Percentiles rank a stretch among this genome's conserved stretches.
phyloP scores from a whole-genome alignment of 2,888 invertebrate genomes.

The Agrotis clavis region DNA sequence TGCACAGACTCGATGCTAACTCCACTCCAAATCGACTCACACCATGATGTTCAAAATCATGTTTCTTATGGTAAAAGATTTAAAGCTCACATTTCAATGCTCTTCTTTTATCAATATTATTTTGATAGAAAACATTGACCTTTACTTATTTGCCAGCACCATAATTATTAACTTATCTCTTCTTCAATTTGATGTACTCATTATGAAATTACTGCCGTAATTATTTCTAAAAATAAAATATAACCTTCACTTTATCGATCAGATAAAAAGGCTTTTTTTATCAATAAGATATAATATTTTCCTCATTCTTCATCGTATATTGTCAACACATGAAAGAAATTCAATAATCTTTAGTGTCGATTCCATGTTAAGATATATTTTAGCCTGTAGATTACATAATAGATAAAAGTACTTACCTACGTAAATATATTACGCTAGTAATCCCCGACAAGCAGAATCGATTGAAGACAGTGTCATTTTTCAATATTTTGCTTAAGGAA shows the following conservation, averaged over 20 bases:
- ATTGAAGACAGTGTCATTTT: too few relatives aligned
- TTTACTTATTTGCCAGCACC: neutral
- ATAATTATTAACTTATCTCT: neutral
- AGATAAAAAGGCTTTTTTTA: neutral
- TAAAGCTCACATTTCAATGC: too few relatives aligned
- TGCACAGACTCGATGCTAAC: too few relatives aligned
- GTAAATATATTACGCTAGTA: neutral
- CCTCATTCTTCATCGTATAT: conserved; percentile 2
- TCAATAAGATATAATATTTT: conserved; percentile 22
- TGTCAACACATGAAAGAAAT: conserved; percentile 5
- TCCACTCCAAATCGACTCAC: too few relatives aligned
- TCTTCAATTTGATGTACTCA: neutral
- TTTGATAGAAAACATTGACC: neutral
- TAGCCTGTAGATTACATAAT: conserved; percentile 1
- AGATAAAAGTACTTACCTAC: neutral
- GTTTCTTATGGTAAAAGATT: too few relatives aligned
- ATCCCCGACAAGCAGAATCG: too few relatives aligned
- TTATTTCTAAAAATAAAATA: conserved; percentile 40
- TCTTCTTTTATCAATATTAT: too few relatives aligned
- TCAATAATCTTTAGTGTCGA: neutral
- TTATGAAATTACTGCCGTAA: neutral
- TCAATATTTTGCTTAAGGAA: too few relatives aligned
- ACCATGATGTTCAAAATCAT: too few relatives aligned
- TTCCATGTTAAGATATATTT: neutral
- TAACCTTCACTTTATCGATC: neutral